These are phyloP conservation scores for Peribatodes rhomboidaria DNA, from an alignment of 2,888 invertebrate species.

Conservation along the genomic window DNA sequence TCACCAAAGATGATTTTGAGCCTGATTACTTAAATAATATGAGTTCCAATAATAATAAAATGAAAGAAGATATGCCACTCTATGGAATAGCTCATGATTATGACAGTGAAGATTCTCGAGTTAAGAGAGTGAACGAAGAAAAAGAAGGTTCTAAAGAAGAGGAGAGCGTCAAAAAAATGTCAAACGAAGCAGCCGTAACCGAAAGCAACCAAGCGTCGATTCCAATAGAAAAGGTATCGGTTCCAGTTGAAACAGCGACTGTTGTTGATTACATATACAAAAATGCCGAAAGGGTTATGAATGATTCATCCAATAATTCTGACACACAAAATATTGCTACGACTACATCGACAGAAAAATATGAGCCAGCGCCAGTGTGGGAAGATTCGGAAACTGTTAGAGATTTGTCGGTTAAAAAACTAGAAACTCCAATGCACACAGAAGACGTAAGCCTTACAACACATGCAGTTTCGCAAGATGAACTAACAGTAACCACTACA, in stretches of 20 bases:
- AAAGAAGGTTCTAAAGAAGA: slow-evolving; percentile 43
- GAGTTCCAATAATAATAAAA: slow-evolving; percentile 61
- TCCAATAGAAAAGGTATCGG: slow-evolving; percentile 38
- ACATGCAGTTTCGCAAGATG: slow-evolving; percentile 37
- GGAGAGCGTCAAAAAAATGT: slow-evolving; percentile 22
- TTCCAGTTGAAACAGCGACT: slow-evolving; percentile 67
- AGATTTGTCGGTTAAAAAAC: slow-evolving; percentile 53
- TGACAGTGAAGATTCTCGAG: slow-evolving; percentile 70
- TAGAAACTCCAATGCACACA: slow-evolving; percentile 38
- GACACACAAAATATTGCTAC: slow-evolving; percentile 29
- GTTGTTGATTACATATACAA: slow-evolving; percentile 75
- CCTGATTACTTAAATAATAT: slow-evolving; percentile 76
- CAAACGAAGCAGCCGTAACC: slow-evolving; percentile 34
- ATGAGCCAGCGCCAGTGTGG: slow-evolving; percentile 77
- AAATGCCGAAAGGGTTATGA: slow-evolving; percentile 54
- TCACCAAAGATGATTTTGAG: slow-evolving; percentile 73
- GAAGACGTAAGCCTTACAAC: slow-evolving; percentile 37
- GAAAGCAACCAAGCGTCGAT: slow-evolving; percentile 39
- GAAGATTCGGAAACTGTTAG: slow-evolving; percentile 65
- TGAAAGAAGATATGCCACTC: slow-evolving; percentile 66
- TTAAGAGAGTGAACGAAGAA: slow-evolving; percentile 70
- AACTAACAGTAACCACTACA: slow-evolving; percentile 43
- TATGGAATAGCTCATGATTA: slow-evolving; percentile 75
- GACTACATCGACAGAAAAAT: slow-evolving; percentile 30
- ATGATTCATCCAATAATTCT: slow-evolving; percentile 25